phyloP scores from a whole-genome alignment of 2,888 invertebrate genomes.

The Stramonita haemastoma region DNA sequence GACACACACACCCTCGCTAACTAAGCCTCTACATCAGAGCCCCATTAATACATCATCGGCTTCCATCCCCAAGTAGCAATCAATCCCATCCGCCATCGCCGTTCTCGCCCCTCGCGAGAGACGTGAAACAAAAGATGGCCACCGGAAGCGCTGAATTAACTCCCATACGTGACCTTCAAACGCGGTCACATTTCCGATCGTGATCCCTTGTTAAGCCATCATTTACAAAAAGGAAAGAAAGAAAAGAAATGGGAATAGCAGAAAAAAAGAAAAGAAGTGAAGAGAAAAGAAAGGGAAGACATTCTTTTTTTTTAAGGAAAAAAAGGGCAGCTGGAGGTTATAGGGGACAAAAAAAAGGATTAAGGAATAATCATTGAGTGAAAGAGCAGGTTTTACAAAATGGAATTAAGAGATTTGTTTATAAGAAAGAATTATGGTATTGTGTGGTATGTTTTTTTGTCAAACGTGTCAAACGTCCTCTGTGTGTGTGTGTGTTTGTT shows the following conservation, averaged over 20 bases:
- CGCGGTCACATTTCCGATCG: not conserved
- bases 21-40: no score
- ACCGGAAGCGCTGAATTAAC: not conserved
- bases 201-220: not conserved
- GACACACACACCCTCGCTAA: no score
- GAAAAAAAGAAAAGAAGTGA: not conserved
- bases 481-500: not conserved
- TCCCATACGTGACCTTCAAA: constrained; percentile 5
- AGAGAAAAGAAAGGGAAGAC: no score
- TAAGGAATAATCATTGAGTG: no score
- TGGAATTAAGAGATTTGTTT: no score
- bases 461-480: not conserved
- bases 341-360: no score
- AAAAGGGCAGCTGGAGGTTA: no score
- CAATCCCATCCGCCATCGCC: constrained; percentile 4
- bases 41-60: no score
- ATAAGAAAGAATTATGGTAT: no score
- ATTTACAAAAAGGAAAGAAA: not conserved
- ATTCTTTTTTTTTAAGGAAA: no score
- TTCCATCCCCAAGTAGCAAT: not conserved
- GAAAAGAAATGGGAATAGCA: not conserved
- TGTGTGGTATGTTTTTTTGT: no score
- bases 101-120: not conserved
- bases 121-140: constrained; percentile 1
- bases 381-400: no score